A percentile compares a stretch with the other conserved stretches of the same genome.
These are phyloP conservation scores for Biston stratarius DNA, from an alignment of 2,888 invertebrate genomes.

Conservation along the genomic window DNA sequence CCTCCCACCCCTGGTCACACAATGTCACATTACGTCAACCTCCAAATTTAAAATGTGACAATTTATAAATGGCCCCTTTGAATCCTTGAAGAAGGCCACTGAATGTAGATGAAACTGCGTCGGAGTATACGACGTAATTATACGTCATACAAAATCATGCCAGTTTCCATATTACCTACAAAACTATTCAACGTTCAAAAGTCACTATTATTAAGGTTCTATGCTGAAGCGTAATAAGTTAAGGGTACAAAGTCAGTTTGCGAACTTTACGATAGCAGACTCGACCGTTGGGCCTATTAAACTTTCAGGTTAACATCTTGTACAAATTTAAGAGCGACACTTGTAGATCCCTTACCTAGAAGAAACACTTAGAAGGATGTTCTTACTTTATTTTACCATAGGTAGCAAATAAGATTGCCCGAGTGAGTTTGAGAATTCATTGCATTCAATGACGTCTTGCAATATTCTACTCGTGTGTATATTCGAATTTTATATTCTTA, in stretches of 20 bases:
- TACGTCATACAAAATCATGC: too few species aligned
- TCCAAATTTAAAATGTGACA: too few species aligned
- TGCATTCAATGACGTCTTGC: background rate
- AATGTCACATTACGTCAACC: too few species aligned
- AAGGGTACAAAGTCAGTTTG: conserved; percentile 15
- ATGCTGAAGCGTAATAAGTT: background rate
- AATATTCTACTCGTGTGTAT: too few species aligned
- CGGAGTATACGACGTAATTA: too few species aligned
- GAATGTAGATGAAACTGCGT: too few species aligned
- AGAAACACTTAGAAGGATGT: background rate
- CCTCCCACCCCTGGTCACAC: too few species aligned
- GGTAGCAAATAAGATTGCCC: background rate
- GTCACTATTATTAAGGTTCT: background rate
- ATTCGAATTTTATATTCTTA: too few species aligned
- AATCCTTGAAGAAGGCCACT: too few species aligned
- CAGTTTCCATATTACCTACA: background rate
- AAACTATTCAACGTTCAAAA: background rate
- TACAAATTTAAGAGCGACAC: conserved; percentile 23
- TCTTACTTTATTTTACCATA: background rate
- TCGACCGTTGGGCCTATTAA: conserved; percentile 23
- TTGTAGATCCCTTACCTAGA: conserved; percentile 2
- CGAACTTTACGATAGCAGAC: conserved; percentile 24
- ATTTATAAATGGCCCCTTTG: too few species aligned
- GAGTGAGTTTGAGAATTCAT: too few species aligned
- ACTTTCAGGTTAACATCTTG: conserved; percentile 33